Evolutionary conservation across 2,113 vertebrate species (phyloP).

Genomic region (Cyphomyrus plagiostoma): DNA sequence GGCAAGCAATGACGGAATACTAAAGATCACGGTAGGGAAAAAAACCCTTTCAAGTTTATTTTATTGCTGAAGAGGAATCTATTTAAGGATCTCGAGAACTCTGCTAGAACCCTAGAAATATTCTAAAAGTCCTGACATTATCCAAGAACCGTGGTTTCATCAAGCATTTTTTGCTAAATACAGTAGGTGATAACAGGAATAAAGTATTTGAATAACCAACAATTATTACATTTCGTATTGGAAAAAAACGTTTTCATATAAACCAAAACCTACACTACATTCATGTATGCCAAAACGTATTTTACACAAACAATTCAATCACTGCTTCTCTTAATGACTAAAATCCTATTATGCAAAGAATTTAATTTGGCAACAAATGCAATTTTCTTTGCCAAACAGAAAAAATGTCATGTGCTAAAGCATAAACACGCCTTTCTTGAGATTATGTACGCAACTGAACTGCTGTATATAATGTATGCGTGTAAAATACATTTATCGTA

Average conservation of each 20-base stretch:
- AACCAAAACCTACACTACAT: background rate
- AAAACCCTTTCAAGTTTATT: constrained; percentile 6
- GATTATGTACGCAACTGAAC: background rate
- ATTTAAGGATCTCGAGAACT: background rate
- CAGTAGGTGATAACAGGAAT: background rate
- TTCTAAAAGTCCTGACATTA: background rate
- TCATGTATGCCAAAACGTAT: background rate
- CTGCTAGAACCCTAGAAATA: background rate
- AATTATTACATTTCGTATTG: background rate
- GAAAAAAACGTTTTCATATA: background rate
- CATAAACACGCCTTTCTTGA: background rate
- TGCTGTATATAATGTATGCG: background rate
- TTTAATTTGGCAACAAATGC: background rate
- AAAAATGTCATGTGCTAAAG: background rate
- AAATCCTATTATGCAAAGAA: background rate
- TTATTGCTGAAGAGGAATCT: background rate
- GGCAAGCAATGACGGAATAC: constrained; percentile 12
- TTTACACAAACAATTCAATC: background rate
- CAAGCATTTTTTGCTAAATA: background rate
- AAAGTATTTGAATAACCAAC: background rate
- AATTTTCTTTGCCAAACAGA: background rate
- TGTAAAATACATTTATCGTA: background rate
- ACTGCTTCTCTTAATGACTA: background rate
- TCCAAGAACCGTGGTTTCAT: background rate
- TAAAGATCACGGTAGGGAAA: constrained; percentile 8